Conservation (phyloP, 2,888 invertebrate genomes). For the Brachylomia viminalis region DNA sequence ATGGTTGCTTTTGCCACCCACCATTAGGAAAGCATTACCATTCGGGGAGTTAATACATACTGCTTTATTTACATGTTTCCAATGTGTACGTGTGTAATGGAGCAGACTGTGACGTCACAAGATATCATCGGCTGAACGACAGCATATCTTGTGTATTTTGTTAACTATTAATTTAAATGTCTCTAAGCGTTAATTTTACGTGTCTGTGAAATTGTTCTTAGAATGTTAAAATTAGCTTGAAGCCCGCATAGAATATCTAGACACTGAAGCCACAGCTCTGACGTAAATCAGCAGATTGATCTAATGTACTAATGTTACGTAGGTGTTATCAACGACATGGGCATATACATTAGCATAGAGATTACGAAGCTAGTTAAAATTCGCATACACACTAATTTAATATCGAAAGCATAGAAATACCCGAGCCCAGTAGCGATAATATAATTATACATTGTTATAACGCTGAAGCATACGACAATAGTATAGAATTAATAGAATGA, state of each 20-base stretch:
- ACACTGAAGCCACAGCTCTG: conserved; percentile 90
- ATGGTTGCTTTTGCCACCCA: conserved; percentile 50
- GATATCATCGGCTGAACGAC: conserved; percentile 56
- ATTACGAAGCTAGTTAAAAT: conserved; percentile 89
- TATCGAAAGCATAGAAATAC: conserved; percentile 90
- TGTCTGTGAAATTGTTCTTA: conserved; percentile 78
- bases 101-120: conserved; percentile 56
- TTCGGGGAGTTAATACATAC: conserved; percentile 51
- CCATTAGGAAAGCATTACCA: conserved; percentile 56
- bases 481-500: conserved; percentile 88
- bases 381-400: conserved; percentile 90
- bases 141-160: conserved; percentile 48
- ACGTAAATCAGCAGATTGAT: conserved; percentile 88
- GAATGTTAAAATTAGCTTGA: conserved; percentile 87
- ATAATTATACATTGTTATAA: conserved; percentile 86
- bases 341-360: conserved; percentile 90
- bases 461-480: conserved; percentile 90
- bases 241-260: conserved; percentile 90
- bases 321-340: conserved; percentile 88
- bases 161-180: conserved; percentile 70
- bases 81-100: conserved; percentile 48
- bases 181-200: conserved; percentile 75
- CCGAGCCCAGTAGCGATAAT: conserved; percentile 90
- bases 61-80: conserved; percentile 61
- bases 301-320: conserved; percentile 88